Base-by-base conservation (phyloP, 2,113 vertebrate species). In the Cricetomys ansorgei region DNA sequence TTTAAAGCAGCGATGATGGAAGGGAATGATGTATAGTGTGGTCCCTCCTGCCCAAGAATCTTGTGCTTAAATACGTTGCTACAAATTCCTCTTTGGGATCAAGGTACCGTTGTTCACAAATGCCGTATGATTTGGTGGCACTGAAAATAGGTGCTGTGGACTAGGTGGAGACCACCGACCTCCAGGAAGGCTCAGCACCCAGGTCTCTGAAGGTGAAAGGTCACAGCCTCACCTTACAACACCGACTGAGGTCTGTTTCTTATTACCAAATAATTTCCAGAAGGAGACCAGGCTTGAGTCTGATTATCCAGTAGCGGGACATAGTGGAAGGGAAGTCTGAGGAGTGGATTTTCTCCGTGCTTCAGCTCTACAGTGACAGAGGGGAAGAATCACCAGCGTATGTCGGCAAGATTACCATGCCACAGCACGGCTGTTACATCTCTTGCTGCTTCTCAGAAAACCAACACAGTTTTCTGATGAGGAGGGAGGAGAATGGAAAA, bases 141-240 rank as follows among this genome's bases (percentile, higher is more conserved):
- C 43, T 79, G 89, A 91, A 89, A 76, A 79, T 91, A 65, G 62
- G 69, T 76, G 72, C 53, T 37, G 21, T 40, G 59, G 64, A 72
- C 64, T 43, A 84, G 80, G 79, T 27, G 50, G 95, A 95, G 97
- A 97, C 98, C 98, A 97, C 96, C 96, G 97, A 96, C 95, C 94
- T 96, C 79, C 94, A 89, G 64, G 92, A 67, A 72, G 91, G 27
- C 86, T 80, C 84, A 89, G 96, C 83, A 91, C 91, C 86, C 65
- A 55, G n/a, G 91, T 92, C 92, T 96, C 73, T 25, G 73, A 48
- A 92, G 96, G 95, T 96, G 70, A 92, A 88, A 96, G 96, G 96
- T 96, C 96, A 92, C 69, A 92, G 95, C 79, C 92, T 97, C 83
- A 95, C 91, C 87, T 96, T 92, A 25, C 91, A 89, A 84, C 95